phyloP scores from a whole-genome alignment of 2,113 vertebrate species.

The Otolemur garnettii region DNA sequence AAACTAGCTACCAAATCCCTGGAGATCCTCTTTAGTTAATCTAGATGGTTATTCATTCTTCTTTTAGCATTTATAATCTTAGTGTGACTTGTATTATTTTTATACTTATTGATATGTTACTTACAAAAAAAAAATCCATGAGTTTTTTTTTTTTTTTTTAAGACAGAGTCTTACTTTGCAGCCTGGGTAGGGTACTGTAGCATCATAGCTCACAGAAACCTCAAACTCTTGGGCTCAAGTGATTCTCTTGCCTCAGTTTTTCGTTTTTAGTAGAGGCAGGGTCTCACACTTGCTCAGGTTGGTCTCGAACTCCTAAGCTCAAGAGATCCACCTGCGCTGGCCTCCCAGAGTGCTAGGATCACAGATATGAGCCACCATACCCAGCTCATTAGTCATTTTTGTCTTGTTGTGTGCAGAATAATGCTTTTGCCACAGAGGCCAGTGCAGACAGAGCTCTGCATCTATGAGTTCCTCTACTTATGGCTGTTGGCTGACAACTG shows the following conservation, averaged over 20 bases:
- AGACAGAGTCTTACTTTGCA: too few relatives aligned
- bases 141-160: too few relatives aligned
- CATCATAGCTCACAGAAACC: too few relatives aligned
- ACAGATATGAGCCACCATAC: too few relatives aligned
- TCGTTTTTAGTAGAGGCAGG: too few relatives aligned
- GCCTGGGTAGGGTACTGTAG: too few relatives aligned
- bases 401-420: background rate
- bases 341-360: too few relatives aligned
- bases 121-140: background rate
- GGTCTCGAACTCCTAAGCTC: too few relatives aligned
- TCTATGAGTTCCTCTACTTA: background rate
- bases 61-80: slow-evolving; percentile 1
- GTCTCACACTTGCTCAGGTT: too few relatives aligned
- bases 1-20: slow-evolving; percentile 7
- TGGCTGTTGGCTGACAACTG: background rate
- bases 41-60: background rate
- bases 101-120: slow-evolving; percentile 3
- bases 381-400: background rate
- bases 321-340: too few relatives aligned
- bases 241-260: too few relatives aligned
- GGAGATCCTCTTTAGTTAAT: background rate
- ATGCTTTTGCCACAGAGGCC: background rate
- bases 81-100: slow-evolving; percentile 6
- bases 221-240: too few relatives aligned
- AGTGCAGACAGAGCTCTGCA: background rate